Conservation (phyloP, 2,888 invertebrate species). For the Bombylius major region DNA sequence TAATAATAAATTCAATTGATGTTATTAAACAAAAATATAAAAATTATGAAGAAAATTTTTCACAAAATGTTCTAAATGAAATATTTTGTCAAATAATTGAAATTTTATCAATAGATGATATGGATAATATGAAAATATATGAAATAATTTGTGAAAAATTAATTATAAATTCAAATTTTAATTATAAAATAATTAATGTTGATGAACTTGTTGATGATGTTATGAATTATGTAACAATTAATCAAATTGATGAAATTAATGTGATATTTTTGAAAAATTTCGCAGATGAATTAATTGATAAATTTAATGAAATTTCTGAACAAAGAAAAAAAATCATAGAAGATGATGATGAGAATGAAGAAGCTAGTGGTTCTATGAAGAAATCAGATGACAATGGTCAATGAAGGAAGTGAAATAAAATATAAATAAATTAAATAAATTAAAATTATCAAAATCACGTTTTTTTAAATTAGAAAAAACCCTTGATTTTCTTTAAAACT, state of each 20-base stretch:
- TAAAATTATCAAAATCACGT: too few species aligned
- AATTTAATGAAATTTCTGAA: background rate
- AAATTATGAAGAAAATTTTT: background rate
- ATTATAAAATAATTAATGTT: slow-evolving; percentile 26
- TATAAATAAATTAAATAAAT: too few species aligned
- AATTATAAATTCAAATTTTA: slow-evolving; percentile 22
- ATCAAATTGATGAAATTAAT: slow-evolving; percentile 29
- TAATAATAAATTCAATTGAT: slow-evolving; percentile 10
- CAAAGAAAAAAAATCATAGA: too few species aligned
- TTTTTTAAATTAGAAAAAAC: too few species aligned
- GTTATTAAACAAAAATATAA: background rate
- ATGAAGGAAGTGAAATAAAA: too few species aligned
- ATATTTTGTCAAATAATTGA: slow-evolving; percentile 12
- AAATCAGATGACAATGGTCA: too few species aligned
- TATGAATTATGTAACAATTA: slow-evolving; percentile 23
- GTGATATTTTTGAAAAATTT: slow-evolving; percentile 1
- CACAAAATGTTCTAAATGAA: slow-evolving; percentile 10
- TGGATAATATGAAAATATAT: slow-evolving; percentile 2
- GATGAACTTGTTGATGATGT: slow-evolving; percentile 23
- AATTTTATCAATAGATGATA: slow-evolving; percentile 10
- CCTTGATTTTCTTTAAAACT: too few species aligned
- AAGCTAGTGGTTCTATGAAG: too few species aligned
- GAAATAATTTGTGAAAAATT: slow-evolving; percentile 20
- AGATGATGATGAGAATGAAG: too few species aligned
- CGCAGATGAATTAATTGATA: background rate